Percentiles rank a stretch among this genome's conserved stretches.
These are phyloP conservation scores for Harmothoe impar DNA, from an alignment of 2,888 invertebrate genomes.

Conservation along the genomic window DNA sequence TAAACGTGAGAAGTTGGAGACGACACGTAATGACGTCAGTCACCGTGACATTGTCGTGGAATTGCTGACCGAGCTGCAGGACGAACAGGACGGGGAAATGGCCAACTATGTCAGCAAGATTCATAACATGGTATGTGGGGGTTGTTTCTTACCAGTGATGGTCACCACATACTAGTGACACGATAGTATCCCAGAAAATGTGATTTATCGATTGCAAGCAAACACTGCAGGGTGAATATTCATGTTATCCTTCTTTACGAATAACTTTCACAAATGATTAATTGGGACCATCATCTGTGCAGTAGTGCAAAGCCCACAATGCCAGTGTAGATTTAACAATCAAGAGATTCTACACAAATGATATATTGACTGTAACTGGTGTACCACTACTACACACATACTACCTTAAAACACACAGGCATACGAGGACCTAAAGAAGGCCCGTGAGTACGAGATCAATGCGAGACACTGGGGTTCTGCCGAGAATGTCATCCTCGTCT, in stretches of 20 bases:
- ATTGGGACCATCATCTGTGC: no score
- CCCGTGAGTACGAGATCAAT: slow-evolving; percentile 72
- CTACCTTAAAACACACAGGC: slow-evolving; percentile 70
- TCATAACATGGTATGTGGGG: slow-evolving; percentile 65
- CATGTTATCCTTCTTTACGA: no score
- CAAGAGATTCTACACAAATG: no score
- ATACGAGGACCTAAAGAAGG: slow-evolving; percentile 73
- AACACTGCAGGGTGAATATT: neutral
- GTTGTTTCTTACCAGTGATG: neutral
- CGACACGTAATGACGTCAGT: slow-evolving; percentile 57
- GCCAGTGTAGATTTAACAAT: no score
- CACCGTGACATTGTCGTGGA: slow-evolving; percentile 72
- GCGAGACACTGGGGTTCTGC: slow-evolving; percentile 71
- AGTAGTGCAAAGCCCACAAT: no score
- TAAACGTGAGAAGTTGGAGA: slow-evolving; percentile 67
- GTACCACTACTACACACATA: no score
- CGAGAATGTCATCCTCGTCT: slow-evolving; percentile 75
- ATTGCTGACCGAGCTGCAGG: slow-evolving; percentile 76
- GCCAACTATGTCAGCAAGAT: slow-evolving; percentile 73
- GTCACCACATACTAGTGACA: no score
- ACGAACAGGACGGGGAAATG: slow-evolving; percentile 77
- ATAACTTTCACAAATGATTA: no score
- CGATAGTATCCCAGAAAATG: neutral
- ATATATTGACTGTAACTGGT: no score
- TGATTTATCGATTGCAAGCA: neutral